phyloP scores from a whole-genome alignment of 2,797 vertebrate genomes.

The Chrosomus eos region DNA sequence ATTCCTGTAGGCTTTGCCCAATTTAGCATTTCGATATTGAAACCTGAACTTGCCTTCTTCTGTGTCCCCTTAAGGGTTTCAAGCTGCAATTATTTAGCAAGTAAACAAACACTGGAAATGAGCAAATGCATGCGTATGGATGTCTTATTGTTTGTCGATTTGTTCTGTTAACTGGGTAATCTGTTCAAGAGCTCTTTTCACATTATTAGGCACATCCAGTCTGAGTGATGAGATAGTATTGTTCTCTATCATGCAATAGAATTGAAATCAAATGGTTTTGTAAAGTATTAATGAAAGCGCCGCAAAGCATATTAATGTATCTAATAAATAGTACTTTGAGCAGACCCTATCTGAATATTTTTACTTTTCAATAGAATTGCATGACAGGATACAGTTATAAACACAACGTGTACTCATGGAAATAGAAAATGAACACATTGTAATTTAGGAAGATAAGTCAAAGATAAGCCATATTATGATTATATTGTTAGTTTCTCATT shows the following conservation, averaged over 20 bases:
- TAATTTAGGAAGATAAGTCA: not conserved
- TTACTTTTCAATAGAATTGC: not conserved
- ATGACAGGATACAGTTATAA: not conserved
- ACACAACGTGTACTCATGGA: not conserved
- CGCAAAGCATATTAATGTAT: not conserved
- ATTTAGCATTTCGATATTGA: not conserved
- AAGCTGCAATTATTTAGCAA: constrained; percentile 14
- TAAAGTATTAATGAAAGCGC: not conserved
- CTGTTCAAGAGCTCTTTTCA: constrained; percentile 2
- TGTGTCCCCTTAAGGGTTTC: constrained; percentile 3
- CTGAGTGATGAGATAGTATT: not conserved
- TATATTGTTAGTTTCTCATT: not conserved
- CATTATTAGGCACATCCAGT: not conserved
- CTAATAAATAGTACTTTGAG: not conserved
- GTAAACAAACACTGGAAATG: constrained; percentile 20
- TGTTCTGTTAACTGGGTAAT: not conserved
- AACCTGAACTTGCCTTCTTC: not conserved
- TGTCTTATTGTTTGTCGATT: constrained; percentile 19
- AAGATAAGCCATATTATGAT: not conserved
- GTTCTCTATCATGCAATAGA: not conserved
- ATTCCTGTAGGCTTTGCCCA: not conserved
- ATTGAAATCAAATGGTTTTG: not conserved
- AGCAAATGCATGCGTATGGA: not conserved
- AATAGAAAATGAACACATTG: not conserved
- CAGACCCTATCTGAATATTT: not conserved